Evolutionary conservation across 2,113 vertebrate species (phyloP).

Genomic region (Hippoglossus stenolepis): DNA sequence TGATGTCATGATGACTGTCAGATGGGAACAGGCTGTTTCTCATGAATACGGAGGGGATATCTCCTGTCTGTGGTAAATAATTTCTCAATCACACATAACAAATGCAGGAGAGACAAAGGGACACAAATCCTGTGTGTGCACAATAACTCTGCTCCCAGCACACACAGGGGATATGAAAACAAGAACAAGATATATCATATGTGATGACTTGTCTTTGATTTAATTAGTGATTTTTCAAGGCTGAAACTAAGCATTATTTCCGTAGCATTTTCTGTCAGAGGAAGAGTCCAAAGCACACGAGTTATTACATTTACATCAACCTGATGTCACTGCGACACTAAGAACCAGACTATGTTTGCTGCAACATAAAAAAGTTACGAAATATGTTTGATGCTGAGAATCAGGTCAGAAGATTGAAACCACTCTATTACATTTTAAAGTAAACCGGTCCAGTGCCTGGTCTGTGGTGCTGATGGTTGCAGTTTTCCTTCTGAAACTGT

Average conservation of each 20-base stretch:
- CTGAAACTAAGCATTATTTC: too few species aligned
- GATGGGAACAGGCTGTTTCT: conserved; percentile 51
- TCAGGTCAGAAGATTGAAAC: neutral
- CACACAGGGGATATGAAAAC: neutral
- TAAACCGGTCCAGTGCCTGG: too few species aligned
- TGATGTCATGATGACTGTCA: conserved; percentile 52
- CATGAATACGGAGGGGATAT: conserved; percentile 52
- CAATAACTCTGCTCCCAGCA: neutral
- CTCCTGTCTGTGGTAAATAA: conserved; percentile 36
- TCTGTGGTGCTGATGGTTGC: too few species aligned
- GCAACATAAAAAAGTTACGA: too few species aligned
- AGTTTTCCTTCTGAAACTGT: too few species aligned
- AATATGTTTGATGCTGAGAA: neutral
- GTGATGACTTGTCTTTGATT: neutral
- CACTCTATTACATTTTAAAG: too few species aligned
- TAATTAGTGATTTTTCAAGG: too few species aligned
- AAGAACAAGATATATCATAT: conserved; percentile 12
- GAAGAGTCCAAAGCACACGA: too few species aligned
- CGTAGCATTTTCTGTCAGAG: too few species aligned
- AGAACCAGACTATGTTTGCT: neutral
- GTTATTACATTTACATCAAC: too few species aligned
- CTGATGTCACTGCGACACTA: neutral
- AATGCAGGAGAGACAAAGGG: conserved; percentile 5
- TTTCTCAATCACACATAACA: conserved; percentile 36
- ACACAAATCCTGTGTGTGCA: neutral